phyloP scores from a whole-genome alignment of 2,113 vertebrate genomes.

The Sterrhoptilus dennistouni region DNA sequence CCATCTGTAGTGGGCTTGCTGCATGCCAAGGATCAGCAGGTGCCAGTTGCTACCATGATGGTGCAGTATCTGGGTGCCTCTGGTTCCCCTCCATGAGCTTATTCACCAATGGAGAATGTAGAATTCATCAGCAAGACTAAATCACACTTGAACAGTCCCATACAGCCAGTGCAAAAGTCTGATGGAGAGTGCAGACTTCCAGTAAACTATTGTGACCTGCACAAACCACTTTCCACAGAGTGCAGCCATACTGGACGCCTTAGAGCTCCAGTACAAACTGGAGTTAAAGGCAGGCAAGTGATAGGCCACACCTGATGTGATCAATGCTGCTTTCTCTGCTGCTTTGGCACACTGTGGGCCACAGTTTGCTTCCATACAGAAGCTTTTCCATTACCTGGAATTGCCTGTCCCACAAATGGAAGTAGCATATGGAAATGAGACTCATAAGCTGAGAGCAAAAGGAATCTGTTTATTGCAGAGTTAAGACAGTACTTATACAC shows the following conservation, averaged over 20 bases:
- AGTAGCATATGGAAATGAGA: neutral
- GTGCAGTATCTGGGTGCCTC: neutral
- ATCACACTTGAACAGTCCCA: neutral
- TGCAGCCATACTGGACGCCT: fast-evolving
- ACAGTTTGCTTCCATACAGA: neutral
- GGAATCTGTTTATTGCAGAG: neutral
- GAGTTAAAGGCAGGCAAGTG: neutral
- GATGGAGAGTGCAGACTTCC: neutral
- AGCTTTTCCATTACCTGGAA: neutral
- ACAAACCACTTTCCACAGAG: neutral
- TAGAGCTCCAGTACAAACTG: neutral
- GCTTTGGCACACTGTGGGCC: neutral
- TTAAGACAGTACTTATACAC: neutral
- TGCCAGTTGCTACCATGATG: neutral
- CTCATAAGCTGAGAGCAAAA: neutral
- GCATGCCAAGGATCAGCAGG: neutral
- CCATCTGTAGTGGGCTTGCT: neutral
- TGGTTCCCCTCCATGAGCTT: neutral
- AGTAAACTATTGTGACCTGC: neutral
- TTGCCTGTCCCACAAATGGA: neutral
- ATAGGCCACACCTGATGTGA: neutral
- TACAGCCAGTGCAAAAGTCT: neutral
- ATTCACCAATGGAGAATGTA: neutral
- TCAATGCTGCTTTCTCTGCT: neutral
- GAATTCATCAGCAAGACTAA: neutral